Conservation (phyloP, 2,113 vertebrate species). For the Ranitomeya imitator region DNA sequence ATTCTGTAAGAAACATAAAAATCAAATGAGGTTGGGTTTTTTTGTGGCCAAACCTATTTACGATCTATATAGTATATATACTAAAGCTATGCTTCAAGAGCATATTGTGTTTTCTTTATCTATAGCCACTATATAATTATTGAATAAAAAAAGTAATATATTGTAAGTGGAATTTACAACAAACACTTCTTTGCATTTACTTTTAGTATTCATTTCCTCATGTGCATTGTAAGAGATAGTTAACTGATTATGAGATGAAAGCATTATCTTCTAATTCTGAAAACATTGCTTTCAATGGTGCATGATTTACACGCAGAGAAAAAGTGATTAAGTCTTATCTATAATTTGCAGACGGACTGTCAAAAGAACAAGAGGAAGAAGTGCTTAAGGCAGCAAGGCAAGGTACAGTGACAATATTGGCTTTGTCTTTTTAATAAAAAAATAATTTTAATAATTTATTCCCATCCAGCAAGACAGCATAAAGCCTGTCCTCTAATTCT, state of each 20-base stretch:
- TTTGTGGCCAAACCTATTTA: no score
- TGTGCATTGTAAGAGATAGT: background rate
- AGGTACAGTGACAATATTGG: slow-evolving; percentile 21
- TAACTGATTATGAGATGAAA: background rate
- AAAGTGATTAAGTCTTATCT: slow-evolving; percentile 33
- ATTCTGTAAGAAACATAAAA: no score
- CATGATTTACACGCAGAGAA: background rate
- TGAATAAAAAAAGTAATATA: background rate
- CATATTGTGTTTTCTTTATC: background rate
- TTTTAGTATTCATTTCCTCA: background rate
- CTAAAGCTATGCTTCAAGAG: background rate
- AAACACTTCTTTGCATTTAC: background rate
- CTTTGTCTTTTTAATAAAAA: slow-evolving; percentile 43
- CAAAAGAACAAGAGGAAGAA: slow-evolving; percentile 42
- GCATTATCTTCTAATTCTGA: background rate
- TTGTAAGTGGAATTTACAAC: background rate
- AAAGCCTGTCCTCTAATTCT: slow-evolving; percentile 5
- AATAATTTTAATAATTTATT: slow-evolving; percentile 6
- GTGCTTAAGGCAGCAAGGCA: slow-evolving; percentile 20
- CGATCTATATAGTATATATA: background rate
- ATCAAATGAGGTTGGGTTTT: no score
- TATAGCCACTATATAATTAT: background rate
- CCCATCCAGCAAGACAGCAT: background rate
- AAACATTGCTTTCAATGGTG: background rate
- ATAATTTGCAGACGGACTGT: slow-evolving; percentile 45